Conservation (phyloP, 2,888 invertebrate genomes). For the Galeopsomyia nigrocyanea region DNA sequence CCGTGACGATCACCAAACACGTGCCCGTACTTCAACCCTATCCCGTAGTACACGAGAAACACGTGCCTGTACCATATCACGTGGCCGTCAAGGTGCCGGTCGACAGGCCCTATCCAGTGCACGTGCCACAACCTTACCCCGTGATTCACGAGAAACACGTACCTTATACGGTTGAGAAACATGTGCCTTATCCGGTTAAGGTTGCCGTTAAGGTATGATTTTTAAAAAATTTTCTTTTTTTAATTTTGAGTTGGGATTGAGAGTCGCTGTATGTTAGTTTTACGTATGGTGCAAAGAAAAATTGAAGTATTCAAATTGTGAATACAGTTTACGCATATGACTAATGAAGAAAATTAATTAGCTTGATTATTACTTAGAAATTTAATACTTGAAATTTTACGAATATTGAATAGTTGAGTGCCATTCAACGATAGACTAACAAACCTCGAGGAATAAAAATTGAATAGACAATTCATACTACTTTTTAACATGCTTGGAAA, state of each 20-base stretch:
- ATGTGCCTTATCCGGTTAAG: constrained; percentile 59
- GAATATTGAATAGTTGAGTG: neutral
- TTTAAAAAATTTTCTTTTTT: neutral
- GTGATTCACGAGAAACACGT: constrained; percentile 61
- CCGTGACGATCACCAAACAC: constrained; percentile 63
- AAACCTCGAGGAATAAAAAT: too few species aligned
- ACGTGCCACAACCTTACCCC: constrained; percentile 63
- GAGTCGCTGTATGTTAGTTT: too few species aligned
- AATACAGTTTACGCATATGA: too few species aligned
- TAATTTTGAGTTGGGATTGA: too few species aligned
- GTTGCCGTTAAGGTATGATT: constrained; percentile 57
- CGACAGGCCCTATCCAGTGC: constrained; percentile 60
- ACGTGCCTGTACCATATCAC: constrained; percentile 59
- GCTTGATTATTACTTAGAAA: too few species aligned
- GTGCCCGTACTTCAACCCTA: constrained; percentile 63
- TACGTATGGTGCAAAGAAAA: too few species aligned
- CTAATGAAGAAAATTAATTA: too few species aligned
- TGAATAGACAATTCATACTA: too few species aligned
- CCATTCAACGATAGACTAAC: too few species aligned
- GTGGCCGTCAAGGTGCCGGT: constrained; percentile 61
- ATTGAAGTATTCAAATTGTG: too few species aligned
- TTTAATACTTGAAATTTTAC: neutral
- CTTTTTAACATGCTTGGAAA: too few species aligned
- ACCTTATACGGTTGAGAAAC: constrained; percentile 60
- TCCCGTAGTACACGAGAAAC: constrained; percentile 62